Conservation (phyloP, 2,888 invertebrate genomes). For the Pheosia gnoma region DNA sequence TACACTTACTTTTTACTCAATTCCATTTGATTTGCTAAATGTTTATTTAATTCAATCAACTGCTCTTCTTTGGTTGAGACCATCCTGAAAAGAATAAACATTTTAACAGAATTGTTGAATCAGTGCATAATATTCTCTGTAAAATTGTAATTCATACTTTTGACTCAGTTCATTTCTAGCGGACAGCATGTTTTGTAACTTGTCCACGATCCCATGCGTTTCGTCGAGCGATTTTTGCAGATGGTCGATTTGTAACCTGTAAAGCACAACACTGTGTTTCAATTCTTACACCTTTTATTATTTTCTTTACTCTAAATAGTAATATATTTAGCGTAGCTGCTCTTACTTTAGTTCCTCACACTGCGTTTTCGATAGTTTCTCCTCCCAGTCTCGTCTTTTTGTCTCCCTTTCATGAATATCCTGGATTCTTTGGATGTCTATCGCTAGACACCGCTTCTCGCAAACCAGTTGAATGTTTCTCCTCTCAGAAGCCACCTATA, state of each 20-base stretch:
- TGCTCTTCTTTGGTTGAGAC: constrained; percentile 80
- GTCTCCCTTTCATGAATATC: constrained; percentile 81
- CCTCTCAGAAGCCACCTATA: constrained; percentile 82
- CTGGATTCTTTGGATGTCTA: constrained; percentile 84
- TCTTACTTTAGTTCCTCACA: constrained; percentile 71
- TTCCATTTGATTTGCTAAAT: constrained; percentile 84
- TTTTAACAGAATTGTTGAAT: constrained; percentile 1
- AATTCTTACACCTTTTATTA: not conserved
- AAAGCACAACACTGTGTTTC: constrained; percentile 25
- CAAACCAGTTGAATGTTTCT: constrained; percentile 82
- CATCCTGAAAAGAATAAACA: constrained; percentile 57
- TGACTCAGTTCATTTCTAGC: constrained; percentile 67
- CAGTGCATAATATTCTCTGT: not conserved
- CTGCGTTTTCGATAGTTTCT: constrained; percentile 68
- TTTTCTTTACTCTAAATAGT: not conserved
- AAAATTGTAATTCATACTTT: constrained; percentile 53
- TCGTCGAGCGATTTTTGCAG: constrained; percentile 76
- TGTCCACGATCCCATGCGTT: constrained; percentile 73
- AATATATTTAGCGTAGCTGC: not conserved
- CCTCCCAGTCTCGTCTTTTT: constrained; percentile 85
- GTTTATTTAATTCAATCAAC: constrained; percentile 78
- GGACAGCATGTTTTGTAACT: constrained; percentile 66
- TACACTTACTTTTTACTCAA: constrained; percentile 81
- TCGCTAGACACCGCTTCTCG: constrained; percentile 83
- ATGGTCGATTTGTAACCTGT: constrained; percentile 74